Conservation (phyloP, 2,888 invertebrate genomes). For the Drosophila infuscata region DNA sequence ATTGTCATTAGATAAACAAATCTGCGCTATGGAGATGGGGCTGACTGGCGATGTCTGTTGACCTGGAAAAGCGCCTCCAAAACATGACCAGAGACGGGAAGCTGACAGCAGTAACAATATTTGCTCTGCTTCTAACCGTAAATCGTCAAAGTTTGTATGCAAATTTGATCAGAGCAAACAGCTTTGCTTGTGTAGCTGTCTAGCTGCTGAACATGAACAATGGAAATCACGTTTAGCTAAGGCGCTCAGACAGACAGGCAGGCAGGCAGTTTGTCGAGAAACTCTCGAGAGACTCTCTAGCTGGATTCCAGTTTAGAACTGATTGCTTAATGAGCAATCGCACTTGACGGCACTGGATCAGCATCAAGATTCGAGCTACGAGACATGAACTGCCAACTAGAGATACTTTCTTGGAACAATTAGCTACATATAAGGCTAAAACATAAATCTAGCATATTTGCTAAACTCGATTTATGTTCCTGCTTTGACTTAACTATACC, state of each 20-base stretch:
- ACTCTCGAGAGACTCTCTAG: constrained; percentile 36
- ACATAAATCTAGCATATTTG: constrained; percentile 74
- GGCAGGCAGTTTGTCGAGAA: constrained; percentile 53
- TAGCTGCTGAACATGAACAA: constrained; percentile 7
- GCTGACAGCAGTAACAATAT: constrained; percentile 29
- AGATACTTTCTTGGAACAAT: constrained; percentile 70
- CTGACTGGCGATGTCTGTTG: constrained; percentile 9
- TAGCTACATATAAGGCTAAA: constrained; percentile 71
- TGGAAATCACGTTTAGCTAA: neutral
- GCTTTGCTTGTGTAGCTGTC: constrained; percentile 31
- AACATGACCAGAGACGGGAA: constrained; percentile 62
- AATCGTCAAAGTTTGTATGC: constrained; percentile 67
- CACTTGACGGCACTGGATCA: constrained; percentile 14
- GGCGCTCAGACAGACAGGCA: constrained; percentile 1
- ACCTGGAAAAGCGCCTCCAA: constrained; percentile 44
- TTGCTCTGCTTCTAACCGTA: constrained; percentile 30
- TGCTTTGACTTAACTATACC: constrained; percentile 63
- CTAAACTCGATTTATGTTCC: constrained; percentile 57
- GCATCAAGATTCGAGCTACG: constrained; percentile 16
- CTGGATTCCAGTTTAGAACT: constrained; percentile 62
- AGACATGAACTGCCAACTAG: constrained; percentile 34
- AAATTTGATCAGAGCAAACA: constrained; percentile 54
- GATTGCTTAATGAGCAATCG: constrained; percentile 66
- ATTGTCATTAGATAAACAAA: constrained; percentile 18
- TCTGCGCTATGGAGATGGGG: neutral